Evolutionary conservation across 2,888 invertebrate species (phyloP).

Genomic region (Brachyopa scutellaris): DNA sequence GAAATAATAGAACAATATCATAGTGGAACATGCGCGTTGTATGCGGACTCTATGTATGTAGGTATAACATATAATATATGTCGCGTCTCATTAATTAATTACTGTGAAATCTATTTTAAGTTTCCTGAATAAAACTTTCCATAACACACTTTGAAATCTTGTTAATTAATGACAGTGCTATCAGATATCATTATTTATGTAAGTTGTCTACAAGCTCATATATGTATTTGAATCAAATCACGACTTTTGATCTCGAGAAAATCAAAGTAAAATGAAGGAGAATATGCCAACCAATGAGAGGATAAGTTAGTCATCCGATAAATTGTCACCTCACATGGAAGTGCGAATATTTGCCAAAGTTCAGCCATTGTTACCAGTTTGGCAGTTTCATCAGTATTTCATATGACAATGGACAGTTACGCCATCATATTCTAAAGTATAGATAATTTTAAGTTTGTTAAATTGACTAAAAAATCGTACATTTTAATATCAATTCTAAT

Average conservation of each 20-base stretch:
- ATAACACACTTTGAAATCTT: not conserved
- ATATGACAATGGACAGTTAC: not conserved
- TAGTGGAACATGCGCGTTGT: too few relatives aligned
- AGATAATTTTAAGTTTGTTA: too few relatives aligned
- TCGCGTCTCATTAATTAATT: not conserved
- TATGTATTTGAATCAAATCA: not conserved
- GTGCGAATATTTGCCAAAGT: not conserved
- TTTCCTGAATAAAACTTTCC: not conserved
- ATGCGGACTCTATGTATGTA: too few relatives aligned
- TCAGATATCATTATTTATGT: conserved; percentile 2
- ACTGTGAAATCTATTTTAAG: not conserved
- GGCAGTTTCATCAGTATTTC: not conserved
- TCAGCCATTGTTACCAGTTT: too few relatives aligned
- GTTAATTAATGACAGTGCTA: conserved; percentile 9
- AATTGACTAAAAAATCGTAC: too few relatives aligned
- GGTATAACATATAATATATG: too few relatives aligned
- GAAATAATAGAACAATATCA: too few relatives aligned
- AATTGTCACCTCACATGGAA: not conserved
- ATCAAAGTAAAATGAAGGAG: not conserved
- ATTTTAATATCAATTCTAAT: too few relatives aligned
- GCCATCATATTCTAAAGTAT: too few relatives aligned
- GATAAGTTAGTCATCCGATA: not conserved
- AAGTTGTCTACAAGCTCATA: not conserved
- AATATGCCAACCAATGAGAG: not conserved
- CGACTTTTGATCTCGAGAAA: not conserved